phyloP scores from a whole-genome alignment of 2,113 vertebrate species.

The Semicossyphus pulcher region DNA sequence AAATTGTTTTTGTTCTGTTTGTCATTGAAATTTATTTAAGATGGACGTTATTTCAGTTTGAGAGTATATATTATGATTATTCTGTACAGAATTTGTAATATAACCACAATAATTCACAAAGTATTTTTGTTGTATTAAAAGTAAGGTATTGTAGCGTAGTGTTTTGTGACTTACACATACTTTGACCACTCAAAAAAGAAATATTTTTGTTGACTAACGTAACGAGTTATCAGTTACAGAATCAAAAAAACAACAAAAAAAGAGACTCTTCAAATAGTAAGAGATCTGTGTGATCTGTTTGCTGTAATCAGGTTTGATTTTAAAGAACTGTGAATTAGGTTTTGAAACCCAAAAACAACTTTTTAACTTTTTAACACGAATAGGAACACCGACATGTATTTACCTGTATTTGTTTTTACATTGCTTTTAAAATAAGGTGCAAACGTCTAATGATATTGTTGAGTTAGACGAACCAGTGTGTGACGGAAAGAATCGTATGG shows the following conservation, averaged over 20 bases:
- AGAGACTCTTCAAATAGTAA: slow-evolving; percentile 58
- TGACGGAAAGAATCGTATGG: slow-evolving; percentile 61
- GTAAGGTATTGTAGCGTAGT: slow-evolving; percentile 85
- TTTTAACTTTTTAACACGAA: slow-evolving; percentile 87
- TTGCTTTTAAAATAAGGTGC: slow-evolving; percentile 74
- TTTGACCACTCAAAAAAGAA: slow-evolving; percentile 84
- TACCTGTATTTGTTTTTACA: slow-evolving; percentile 75
- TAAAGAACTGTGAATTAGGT: slow-evolving; percentile 97
- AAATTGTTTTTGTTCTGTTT: slow-evolving; percentile 79
- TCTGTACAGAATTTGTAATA: slow-evolving; percentile 88
- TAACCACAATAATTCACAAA: slow-evolving; percentile 87
- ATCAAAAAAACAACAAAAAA: slow-evolving; percentile 45
- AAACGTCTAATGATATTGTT: slow-evolving; percentile 63
- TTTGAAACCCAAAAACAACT: slow-evolving; percentile 89
- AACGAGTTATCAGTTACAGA: slow-evolving; percentile 76
- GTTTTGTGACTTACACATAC: slow-evolving; percentile 84
- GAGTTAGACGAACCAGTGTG: slow-evolving; percentile 59
- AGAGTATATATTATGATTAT: slow-evolving; percentile 87
- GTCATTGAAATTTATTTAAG: slow-evolving; percentile 83
- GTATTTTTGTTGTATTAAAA: slow-evolving; percentile 87
- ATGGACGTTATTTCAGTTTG: slow-evolving; percentile 91
- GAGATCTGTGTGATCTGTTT: slow-evolving; percentile 87
- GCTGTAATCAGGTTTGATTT: slow-evolving; percentile 89
- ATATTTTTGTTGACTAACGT: slow-evolving; percentile 82
- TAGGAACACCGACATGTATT: slow-evolving; percentile 86